Percentiles rank a stretch among this genome's conserved stretches.
Evolutionary conservation across 2,888 invertebrate genomes (phyloP).

Genomic region (Argyresthia goedartella): DNA sequence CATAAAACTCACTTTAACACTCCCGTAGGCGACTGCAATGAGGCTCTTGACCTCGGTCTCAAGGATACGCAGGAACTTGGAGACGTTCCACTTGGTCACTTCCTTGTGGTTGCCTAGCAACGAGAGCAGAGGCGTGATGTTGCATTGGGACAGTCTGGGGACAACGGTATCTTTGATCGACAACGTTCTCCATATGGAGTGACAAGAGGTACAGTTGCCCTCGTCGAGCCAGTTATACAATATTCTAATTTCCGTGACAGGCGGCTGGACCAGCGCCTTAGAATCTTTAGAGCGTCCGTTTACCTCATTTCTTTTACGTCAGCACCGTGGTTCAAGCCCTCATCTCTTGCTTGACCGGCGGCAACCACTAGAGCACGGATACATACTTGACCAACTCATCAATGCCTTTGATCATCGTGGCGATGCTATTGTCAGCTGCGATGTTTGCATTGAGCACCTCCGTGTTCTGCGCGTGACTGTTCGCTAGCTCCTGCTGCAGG

Average conservation of each 20-base stretch:
- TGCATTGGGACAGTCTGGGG: conserved; percentile 50
- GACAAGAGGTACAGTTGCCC: neutral
- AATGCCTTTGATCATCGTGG: conserved; percentile 41
- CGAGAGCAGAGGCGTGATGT: conserved; percentile 55
- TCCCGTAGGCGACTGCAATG: conserved; percentile 61
- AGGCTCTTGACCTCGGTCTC: conserved; percentile 64
- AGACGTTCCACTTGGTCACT: conserved; percentile 68
- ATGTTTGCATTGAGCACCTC: conserved; percentile 25
- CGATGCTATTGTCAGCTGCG: conserved; percentile 28
- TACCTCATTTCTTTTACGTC: too few relatives aligned
- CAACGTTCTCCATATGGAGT: neutral
- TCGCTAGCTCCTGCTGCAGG: conserved; percentile 21
- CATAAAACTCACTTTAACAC: conserved; percentile 39
- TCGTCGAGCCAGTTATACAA: neutral
- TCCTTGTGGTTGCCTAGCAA: conserved; percentile 69
- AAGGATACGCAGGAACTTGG: conserved; percentile 60
- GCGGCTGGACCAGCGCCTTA: too few relatives aligned
- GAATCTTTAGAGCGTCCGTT: too few relatives aligned
- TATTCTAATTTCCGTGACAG: neutral
- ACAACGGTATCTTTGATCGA: neutral
- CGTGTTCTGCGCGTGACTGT: conserved; percentile 21
- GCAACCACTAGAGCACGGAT: too few relatives aligned
- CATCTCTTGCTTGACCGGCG: too few relatives aligned
- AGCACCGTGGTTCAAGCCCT: too few relatives aligned
- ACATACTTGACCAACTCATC: conserved; percentile 43